Evolutionary conservation across 2,113 vertebrate genomes (phyloP).

Genomic region (Rhizomys pruinosus): DNA sequence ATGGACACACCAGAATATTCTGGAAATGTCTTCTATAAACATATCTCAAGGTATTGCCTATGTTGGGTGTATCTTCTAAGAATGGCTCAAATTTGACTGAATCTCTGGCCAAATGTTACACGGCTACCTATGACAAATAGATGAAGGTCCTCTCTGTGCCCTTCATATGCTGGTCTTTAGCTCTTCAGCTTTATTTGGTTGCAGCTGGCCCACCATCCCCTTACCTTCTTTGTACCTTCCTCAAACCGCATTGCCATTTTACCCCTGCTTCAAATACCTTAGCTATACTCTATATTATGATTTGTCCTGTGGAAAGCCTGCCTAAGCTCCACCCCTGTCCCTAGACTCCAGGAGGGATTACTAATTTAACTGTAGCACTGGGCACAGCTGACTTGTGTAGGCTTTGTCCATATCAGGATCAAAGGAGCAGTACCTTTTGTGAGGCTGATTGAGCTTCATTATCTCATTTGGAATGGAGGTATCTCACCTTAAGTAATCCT

Average conservation of each 20-base stretch:
- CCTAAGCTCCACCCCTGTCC: not conserved
- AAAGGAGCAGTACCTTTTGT: conserved; percentile 2
- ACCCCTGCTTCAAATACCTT: not conserved
- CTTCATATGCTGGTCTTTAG: not conserved
- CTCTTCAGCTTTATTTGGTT: not conserved
- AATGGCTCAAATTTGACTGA: conserved; percentile 51
- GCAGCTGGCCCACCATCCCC: not conserved
- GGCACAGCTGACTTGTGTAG: not conserved
- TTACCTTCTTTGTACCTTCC: not conserved
- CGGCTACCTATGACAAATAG: conserved; percentile 36
- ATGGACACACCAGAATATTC: not conserved
- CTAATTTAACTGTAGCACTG: conserved; percentile 1
- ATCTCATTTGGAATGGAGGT: not conserved
- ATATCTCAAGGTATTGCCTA: conserved; percentile 30
- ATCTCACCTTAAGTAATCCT: not conserved
- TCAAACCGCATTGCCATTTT: not conserved
- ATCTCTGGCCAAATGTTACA: conserved; percentile 42
- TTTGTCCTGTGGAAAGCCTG: not conserved
- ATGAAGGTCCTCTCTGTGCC: conserved; percentile 14
- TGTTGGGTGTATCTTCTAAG: not conserved
- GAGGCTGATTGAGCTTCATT: not conserved
- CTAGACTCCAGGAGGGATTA: not conserved
- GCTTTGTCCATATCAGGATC: not conserved
- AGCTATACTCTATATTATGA: not conserved
- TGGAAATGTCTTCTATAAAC: not conserved